Evolutionary conservation across 2,888 invertebrate genomes (phyloP), one percentile per base, ranked within the genome.

Genomic region (Mythimna loreyi): DNA sequence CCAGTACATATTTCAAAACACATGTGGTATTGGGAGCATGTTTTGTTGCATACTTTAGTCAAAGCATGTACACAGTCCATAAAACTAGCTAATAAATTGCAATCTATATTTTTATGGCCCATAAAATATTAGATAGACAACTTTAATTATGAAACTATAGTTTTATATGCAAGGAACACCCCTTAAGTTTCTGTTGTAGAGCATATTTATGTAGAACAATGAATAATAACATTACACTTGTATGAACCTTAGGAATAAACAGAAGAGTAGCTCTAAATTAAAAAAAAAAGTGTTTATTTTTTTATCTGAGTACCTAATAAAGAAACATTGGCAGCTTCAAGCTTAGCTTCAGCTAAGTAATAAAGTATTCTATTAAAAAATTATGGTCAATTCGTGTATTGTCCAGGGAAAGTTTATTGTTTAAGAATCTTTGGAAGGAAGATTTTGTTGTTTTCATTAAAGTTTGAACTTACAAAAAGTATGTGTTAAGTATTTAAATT

Each of bases 51-150:
- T 59, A 33, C 9, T 30, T 50, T 30, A 52, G 40, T 21, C 19
- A 43, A 71, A 63, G 28, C 23, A 40, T 63, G 40, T 70, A 64
- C 2, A 0, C 43, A 72, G 49, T n/a, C 23, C 66, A 66, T 71
- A 45, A 65, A 72, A 64, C 45, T 30, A 30, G 71, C 13, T 57
- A 72, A 57, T 72, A 65, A 57, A 72, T 40, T 72, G 50, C 13
- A 36, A 65, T 72, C 45, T 13, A 52, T 52, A 66, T 72, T 66
- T 63, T 73, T 73, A 73, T 52, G 28, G 36, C 11, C 45, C 52
- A 57, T 72, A 72, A 72, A 71, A 57, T 43, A n/a, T 19, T 72
- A 47, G 23, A 52, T 57, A 25, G 53, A 55, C 23, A 28, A 36
- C 56, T 72, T 56, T 57, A 53, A 47, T 72, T 36, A 36, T 40